Evolutionary conservation across 2,797 vertebrate species (phyloP).

Genomic region (Sarcophilus harrisii): DNA sequence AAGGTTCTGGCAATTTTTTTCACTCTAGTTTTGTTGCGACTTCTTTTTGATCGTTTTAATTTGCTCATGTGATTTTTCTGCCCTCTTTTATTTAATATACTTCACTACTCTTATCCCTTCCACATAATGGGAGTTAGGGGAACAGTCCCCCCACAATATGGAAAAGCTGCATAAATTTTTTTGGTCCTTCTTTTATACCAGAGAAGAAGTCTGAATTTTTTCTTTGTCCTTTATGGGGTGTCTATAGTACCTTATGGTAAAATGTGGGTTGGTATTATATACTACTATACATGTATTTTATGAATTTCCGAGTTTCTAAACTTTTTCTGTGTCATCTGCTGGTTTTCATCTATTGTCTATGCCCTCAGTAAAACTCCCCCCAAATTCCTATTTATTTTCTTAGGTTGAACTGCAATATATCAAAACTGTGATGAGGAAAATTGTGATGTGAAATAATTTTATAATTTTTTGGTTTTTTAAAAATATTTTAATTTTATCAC

Average conservation of each 20-base stretch:
- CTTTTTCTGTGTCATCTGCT: neutral
- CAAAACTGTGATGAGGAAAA: neutral
- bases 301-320: neutral
- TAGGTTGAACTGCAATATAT: neutral
- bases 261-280: neutral
- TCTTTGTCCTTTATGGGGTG: neutral
- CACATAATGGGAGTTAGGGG: neutral
- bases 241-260: neutral
- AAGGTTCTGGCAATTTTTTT: neutral
- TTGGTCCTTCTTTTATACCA: neutral
- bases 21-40: neutral
- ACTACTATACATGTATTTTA: neutral
- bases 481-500: neutral
- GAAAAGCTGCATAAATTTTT: neutral
- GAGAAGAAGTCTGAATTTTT: neutral
- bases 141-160: neutral
- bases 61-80: neutral
- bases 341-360: neutral
- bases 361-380: neutral
- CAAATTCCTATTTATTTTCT: neutral
- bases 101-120: neutral
- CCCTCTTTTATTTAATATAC: neutral
- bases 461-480: neutral
- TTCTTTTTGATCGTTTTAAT: neutral
- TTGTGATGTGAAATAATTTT: neutral